Base-by-base conservation (phyloP, 2,113 vertebrate species). In the Heterotis niloticus region DNA sequence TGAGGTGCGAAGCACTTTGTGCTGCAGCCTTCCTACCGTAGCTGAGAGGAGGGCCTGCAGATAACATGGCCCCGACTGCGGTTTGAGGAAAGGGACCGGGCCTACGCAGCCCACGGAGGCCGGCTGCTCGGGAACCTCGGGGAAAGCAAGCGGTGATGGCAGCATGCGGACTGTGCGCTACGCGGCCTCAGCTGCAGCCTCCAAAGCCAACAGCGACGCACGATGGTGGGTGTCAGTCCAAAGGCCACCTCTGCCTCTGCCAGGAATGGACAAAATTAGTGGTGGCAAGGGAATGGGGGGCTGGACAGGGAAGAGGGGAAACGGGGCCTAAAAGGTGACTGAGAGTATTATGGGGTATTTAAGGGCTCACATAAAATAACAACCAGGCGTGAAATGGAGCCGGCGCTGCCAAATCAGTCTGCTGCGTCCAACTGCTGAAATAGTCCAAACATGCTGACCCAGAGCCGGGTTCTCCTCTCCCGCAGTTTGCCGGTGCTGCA, bases 141-240 rank as follows among this genome's bases (percentile, higher is more conserved):
- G 13, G 23, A 80, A 83, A 77, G 78, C 68, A 71, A 56, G 73
- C n/a, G 65, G 78, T 7, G 54, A 76, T 81, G 60, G 80, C 81
- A 80, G 69, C 28, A 17, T 74, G 82, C 86, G 77, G 81, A 44
- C 34, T 44, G 69, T 77, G 79, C 56, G 62, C 72, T 65, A 71
- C 71, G 81, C 74, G 62, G 71, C 79, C 68, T 29, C 29, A 56
- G 67, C 79, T 71, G n/a, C 44, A 34, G 60, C 73, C 68, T 75
- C 82, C 82, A 86, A 86, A 75, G 85, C 66, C 81, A 84, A 83
- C 82, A 81, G 18, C n/a, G 14, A 26, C 77, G 80, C 81, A 72
- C 76, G 82, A 79, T 71, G 64, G 70, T 56, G 77, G 56, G 62
- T 78, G 69, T 24, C 65, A 69, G 44, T 80, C 79, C 67, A 82